These are phyloP conservation scores for Epizoanthus ramosus DNA, from an alignment of 92 coral and sea anemone species.

Conservation along the genomic window DNA sequence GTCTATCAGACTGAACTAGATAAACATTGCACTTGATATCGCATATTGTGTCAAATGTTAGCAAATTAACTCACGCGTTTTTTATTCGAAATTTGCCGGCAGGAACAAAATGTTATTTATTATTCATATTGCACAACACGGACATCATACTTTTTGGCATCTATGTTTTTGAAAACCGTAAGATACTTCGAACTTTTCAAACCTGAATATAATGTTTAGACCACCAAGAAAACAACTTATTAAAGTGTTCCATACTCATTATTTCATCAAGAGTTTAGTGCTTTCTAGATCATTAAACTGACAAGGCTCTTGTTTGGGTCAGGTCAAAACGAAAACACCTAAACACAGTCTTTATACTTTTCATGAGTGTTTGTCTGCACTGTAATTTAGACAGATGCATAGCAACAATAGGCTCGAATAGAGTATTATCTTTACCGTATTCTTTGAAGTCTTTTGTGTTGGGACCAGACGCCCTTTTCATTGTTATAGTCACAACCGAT, in stretches of 20 bases:
- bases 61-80: slow-evolving; percentile 34
- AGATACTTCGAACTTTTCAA: too few relatives aligned
- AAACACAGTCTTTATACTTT: slow-evolving; percentile 24
- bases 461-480: slow-evolving; percentile 33
- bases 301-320: slow-evolving; percentile 26
- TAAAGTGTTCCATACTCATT: slow-evolving; percentile 27
- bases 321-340: slow-evolving; percentile 35
- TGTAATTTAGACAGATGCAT: slow-evolving; percentile 27
- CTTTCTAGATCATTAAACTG: too few relatives aligned
- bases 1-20: slow-evolving; percentile 27
- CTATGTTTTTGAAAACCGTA: too few relatives aligned
- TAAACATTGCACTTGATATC: slow-evolving; percentile 26
- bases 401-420: slow-evolving; percentile 33
- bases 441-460: slow-evolving; percentile 37
- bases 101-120: slow-evolving; percentile 28
- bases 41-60: slow-evolving; percentile 33
- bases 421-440: slow-evolving; percentile 33
- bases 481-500: slow-evolving; percentile 19
- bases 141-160: slow-evolving; percentile 32
- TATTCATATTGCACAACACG: slow-evolving; percentile 36
- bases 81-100: slow-evolving; percentile 35
- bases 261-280: too few relatives aligned
- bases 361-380: slow-evolving; percentile 19
- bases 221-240: slow-evolving; percentile 21
- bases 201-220: slow-evolving; percentile 15